A percentile compares a stretch with the other conserved stretches of the same genome.
phyloP scores from a whole-genome alignment of 2,888 invertebrate genomes.

The Calameuta filiformis region DNA sequence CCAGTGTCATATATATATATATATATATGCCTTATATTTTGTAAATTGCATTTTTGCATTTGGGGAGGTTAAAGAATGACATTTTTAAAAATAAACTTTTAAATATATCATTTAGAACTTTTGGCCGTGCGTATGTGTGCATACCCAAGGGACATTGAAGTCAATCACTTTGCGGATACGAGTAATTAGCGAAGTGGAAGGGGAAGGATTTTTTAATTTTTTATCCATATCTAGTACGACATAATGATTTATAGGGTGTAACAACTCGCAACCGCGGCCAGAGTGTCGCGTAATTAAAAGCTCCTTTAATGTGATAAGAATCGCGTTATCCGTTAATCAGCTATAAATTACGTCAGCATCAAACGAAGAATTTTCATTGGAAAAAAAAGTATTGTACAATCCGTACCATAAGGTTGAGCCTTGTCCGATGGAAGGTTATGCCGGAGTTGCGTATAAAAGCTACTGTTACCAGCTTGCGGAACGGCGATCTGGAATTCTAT shows the following conservation, averaged over 20 bases:
- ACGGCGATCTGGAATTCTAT: conserved; percentile 24
- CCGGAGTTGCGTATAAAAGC: neutral
- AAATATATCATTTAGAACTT: neutral
- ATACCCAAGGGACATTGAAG: neutral
- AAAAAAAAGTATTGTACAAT: neutral
- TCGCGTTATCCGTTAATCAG: neutral
- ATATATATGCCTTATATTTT: neutral
- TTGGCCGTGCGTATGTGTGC: neutral
- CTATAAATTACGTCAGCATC: neutral
- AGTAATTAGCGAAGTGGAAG: neutral
- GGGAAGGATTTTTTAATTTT: neutral
- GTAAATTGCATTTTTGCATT: neutral
- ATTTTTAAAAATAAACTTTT: neutral
- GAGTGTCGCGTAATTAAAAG: neutral
- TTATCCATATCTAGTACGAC: neutral
- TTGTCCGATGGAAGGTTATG: neutral
- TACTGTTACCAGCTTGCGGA: neutral
- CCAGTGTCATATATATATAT: neutral
- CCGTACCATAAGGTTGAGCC: neutral
- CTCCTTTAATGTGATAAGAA: neutral
- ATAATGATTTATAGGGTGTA: neutral
- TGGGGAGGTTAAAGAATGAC: neutral
- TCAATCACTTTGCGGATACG: neutral
- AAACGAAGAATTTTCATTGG: neutral
- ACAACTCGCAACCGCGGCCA: neutral